These are phyloP conservation scores for Hozukius guyotensis DNA, from an alignment of 2,797 vertebrate species.

Conservation along the genomic window DNA sequence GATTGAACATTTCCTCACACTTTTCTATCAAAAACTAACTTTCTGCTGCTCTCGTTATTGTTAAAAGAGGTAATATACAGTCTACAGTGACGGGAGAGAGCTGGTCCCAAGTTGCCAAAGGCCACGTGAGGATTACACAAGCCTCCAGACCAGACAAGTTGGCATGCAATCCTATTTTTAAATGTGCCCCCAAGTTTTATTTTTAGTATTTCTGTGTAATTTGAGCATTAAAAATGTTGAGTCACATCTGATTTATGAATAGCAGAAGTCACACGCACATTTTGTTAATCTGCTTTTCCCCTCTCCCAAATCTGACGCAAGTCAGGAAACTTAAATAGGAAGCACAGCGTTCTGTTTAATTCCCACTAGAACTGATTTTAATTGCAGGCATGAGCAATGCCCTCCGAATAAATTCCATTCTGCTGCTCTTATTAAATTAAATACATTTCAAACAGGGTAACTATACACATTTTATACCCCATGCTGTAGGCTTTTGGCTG, in stretches of 20 bases:
- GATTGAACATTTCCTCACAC: background rate
- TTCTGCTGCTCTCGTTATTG: background rate
- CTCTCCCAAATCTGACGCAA: constrained; percentile 18
- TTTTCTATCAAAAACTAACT: background rate
- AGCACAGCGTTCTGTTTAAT: background rate
- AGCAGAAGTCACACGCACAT: background rate
- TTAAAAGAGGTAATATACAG: background rate
- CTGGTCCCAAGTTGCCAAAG: constrained; percentile 2
- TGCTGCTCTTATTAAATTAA: constrained; percentile 27
- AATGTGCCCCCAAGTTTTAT: background rate
- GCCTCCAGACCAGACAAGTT: background rate
- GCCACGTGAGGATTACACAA: constrained; percentile 21
- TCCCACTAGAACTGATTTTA: constrained; percentile 33
- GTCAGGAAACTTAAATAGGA: constrained; percentile 18
- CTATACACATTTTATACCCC: background rate
- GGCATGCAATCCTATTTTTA: background rate
- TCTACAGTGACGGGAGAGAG: background rate
- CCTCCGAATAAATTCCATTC: constrained; percentile 15
- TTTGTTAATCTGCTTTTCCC: constrained; percentile 18
- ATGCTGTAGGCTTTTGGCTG: constrained; percentile 8
- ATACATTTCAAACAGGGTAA: constrained; percentile 11
- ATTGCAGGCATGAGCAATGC: constrained; percentile 34
- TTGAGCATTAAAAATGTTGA: constrained; percentile 5
- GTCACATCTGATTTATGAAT: constrained; percentile 25
- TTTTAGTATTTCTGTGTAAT: background rate